These are phyloP conservation scores for Porites australiensis DNA, from an alignment of 64 coral and sea anemone genomes.

Conservation along the genomic window DNA sequence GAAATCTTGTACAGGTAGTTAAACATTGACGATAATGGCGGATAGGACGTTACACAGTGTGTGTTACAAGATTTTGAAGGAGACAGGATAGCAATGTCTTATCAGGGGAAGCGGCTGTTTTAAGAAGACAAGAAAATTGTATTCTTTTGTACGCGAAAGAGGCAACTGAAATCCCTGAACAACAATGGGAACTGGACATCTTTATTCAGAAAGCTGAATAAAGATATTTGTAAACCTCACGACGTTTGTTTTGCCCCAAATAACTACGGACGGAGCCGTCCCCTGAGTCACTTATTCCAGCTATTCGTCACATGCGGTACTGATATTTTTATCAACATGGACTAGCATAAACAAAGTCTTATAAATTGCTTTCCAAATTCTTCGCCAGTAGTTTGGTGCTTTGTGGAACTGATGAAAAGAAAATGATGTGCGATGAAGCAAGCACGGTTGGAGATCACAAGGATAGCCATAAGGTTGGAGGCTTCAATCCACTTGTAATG, in stretches of 20 bases:
- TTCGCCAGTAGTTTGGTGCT: not conserved
- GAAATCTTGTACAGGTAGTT: no score
- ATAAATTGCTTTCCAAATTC: not conserved
- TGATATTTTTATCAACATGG: slow-evolving; percentile 13
- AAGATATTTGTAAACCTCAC: not conserved
- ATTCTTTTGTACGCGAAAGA: not conserved
- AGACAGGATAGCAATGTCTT: no score
- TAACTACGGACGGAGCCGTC: not conserved
- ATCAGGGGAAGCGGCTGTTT: not conserved
- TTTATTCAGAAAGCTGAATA: not conserved
- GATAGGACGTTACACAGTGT: no score
- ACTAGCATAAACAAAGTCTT: not conserved
- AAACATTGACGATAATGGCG: no score
- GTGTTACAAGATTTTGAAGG: no score
- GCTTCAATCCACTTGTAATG: slow-evolving; percentile 23
- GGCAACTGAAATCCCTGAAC: not conserved
- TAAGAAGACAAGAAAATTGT: not conserved
- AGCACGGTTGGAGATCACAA: slow-evolving; percentile 24
- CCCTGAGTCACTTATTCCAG: not conserved
- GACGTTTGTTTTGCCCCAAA: slow-evolving; percentile 31
- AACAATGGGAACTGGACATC: not conserved
- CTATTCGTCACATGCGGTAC: not conserved
- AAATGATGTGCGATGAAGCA: not conserved
- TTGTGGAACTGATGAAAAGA: not conserved
- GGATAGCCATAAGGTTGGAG: slow-evolving; percentile 5